phyloP scores from a whole-genome alignment of 2,888 invertebrate species.

The Entomobrya multifasciata region DNA sequence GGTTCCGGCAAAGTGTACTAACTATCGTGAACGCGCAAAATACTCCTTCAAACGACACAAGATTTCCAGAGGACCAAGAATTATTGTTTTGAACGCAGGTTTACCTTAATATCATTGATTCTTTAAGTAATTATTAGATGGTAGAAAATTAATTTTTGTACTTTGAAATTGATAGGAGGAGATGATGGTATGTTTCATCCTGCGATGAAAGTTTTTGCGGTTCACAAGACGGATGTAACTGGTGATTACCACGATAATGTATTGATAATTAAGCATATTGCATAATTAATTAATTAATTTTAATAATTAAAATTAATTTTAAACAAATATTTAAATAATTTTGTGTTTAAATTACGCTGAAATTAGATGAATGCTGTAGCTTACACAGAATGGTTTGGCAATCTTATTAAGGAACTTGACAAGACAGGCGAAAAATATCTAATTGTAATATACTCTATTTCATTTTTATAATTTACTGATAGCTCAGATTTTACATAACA shows the following conservation, averaged over 20 bases:
- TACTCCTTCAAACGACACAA: conserved; percentile 11
- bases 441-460: no score
- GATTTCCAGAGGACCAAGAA: conserved; percentile 12
- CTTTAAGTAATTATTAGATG: no score
- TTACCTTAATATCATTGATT: no score
- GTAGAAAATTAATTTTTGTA: background rate
- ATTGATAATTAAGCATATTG: no score
- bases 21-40: background rate
- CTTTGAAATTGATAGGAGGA: conserved; percentile 7
- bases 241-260: conserved; percentile 55
- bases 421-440: background rate
- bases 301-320: no score
- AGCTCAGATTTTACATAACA: no score
- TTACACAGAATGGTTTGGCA: conserved; percentile 26
- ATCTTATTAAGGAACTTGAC: background rate
- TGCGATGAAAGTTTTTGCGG: conserved; percentile 22
- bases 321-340: no score
- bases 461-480: background rate
- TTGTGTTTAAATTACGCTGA: no score
- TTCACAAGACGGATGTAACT: background rate
- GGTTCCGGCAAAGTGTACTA: background rate
- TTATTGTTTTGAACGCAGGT: conserved; percentile 55
- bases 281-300: no score
- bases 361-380: no score
- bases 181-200: background rate